Evolutionary conservation across 1,140 invertebrate species (phyloP).

Genomic region (Zeugodacus cucurbitae): DNA sequence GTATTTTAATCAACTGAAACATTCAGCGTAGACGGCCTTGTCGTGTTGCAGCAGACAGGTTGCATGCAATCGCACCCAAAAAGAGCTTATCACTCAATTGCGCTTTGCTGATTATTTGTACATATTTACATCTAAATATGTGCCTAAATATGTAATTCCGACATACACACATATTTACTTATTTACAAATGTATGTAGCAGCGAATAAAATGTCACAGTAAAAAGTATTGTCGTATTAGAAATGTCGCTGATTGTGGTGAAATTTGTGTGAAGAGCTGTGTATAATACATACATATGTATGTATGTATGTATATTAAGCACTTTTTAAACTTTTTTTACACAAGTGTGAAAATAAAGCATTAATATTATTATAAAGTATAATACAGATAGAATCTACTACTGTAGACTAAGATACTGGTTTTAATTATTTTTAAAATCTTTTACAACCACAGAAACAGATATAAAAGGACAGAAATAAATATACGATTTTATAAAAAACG

Average conservation of each 20-base stretch:
- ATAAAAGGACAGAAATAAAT: too few relatives aligned
- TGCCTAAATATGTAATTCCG: background rate
- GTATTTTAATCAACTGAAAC: too few relatives aligned
- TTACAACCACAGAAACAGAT: too few relatives aligned
- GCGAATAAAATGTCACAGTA: background rate
- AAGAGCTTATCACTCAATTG: background rate
- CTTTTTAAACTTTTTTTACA: too few relatives aligned
- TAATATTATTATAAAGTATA: too few relatives aligned
- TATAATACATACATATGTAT: background rate
- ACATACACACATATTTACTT: background rate
- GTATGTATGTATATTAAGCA: background rate
- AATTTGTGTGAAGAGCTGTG: background rate
- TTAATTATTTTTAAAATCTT: too few relatives aligned
- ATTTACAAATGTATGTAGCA: background rate
- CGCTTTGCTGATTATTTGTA: background rate
- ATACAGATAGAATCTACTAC: too few relatives aligned
- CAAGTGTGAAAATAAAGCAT: too few relatives aligned
- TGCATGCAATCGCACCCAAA: background rate
- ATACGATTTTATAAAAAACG: too few relatives aligned
- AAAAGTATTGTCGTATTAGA: background rate
- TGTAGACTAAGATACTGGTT: too few relatives aligned
- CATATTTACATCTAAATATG: background rate
- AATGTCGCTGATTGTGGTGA: too few relatives aligned
- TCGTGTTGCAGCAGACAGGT: conserved; percentile 10
- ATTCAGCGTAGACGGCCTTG: background rate